Percentiles rank a stretch among this genome's conserved stretches.
Evolutionary conservation across 2,888 invertebrate species (phyloP).

Genomic region (Thereva unica): DNA sequence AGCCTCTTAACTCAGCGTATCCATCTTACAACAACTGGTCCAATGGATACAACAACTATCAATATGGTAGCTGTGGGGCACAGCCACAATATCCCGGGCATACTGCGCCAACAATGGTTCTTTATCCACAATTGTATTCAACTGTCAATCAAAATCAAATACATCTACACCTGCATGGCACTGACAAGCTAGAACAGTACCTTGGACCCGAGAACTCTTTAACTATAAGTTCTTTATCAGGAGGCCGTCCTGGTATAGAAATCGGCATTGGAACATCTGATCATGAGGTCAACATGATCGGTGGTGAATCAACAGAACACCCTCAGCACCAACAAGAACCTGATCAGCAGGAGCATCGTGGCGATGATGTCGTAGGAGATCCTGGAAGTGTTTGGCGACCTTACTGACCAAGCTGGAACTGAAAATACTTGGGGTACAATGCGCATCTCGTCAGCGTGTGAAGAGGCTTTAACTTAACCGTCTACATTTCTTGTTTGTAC

Average conservation of each 20-base stretch:
- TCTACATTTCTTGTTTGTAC: no score
- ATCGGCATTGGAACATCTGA: conserved; percentile 59
- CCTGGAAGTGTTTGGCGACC: conserved; percentile 74
- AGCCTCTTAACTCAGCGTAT: conserved; percentile 51
- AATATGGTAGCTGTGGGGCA: conserved; percentile 62
- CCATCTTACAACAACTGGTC: conserved; percentile 57
- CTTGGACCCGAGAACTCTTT: conserved; percentile 62
- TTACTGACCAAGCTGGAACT: conserved; percentile 62
- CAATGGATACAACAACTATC: conserved; percentile 74
- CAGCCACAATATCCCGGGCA: conserved; percentile 52
- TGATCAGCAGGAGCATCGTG: conserved; percentile 53
- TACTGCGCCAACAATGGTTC: conserved; percentile 68
- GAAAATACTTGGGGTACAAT: conserved; percentile 10
- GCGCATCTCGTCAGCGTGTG: conserved; percentile 10
- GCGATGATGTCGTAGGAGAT: conserved; percentile 56
- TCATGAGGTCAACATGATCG: conserved; percentile 51
- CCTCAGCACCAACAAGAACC: conserved; percentile 52
- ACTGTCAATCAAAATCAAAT: conserved; percentile 88
- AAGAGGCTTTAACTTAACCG: conserved; percentile 33
- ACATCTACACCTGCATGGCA: conserved; percentile 75
- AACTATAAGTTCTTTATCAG: conserved; percentile 63
- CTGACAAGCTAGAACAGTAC: conserved; percentile 70
- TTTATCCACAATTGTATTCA: conserved; percentile 78
- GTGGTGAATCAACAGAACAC: conserved; percentile 42
- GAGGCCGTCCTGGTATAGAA: conserved; percentile 60